A percentile compares a stretch with the other conserved stretches of the same genome.
Conservation (phyloP, 1,140 invertebrate genomes). For the Drosophila rhopaloa region DNA sequence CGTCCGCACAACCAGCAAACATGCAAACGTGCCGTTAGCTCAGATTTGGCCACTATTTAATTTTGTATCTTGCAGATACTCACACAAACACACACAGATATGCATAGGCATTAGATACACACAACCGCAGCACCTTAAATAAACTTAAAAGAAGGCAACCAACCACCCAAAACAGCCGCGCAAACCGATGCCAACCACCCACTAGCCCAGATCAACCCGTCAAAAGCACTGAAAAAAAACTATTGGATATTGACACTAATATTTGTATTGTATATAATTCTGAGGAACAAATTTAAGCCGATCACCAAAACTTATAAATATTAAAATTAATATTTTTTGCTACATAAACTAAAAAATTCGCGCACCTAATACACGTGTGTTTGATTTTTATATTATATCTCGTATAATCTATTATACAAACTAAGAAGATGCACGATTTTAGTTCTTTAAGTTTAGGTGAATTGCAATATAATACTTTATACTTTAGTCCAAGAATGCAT, state of each 20-base stretch:
- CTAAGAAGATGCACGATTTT: too few species aligned
- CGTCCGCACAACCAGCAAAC: constrained; percentile 23
- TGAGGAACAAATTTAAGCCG: too few species aligned
- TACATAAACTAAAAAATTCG: too few species aligned
- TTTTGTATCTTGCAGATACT: constrained; percentile 60
- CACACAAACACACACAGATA: constrained; percentile 10
- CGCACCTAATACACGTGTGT: too few species aligned
- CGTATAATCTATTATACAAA: too few species aligned
- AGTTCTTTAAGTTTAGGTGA: too few species aligned
- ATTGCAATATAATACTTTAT: too few species aligned
- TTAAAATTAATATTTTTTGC: too few species aligned
- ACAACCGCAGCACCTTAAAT: constrained; percentile 44
- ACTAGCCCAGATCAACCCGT: constrained; percentile 30
- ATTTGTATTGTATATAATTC: not conserved
- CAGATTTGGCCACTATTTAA: constrained; percentile 62
- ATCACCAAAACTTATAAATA: too few species aligned
- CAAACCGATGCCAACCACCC: constrained; percentile 17
- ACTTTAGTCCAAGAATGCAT: too few species aligned
- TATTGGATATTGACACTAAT: not conserved
- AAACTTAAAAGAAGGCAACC: constrained; percentile 45
- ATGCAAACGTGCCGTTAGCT: constrained; percentile 68
- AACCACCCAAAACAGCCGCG: constrained; percentile 31
- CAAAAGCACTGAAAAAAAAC: constrained; percentile 11
- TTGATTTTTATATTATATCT: too few species aligned
- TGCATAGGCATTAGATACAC: constrained; percentile 42